Evolutionary conservation across 92 coral and sea anemone genomes (phyloP).

Genomic region (Plumapathes pennacea): DNA sequence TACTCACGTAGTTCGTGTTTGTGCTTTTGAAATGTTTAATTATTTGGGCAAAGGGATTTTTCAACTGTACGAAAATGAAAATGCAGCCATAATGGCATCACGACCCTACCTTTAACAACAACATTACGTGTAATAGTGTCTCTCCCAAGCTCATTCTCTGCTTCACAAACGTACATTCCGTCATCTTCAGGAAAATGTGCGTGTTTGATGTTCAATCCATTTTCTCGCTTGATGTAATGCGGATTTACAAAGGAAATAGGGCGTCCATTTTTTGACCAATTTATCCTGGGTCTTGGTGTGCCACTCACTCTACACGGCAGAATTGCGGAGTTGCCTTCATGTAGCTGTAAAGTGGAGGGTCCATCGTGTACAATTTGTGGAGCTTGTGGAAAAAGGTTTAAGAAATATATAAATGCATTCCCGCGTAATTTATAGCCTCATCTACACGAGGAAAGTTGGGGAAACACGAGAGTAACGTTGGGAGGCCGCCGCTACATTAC

Average conservation of each 20-base stretch:
- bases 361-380: too few relatives aligned
- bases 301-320: slow-evolving; percentile 11
- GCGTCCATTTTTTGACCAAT: slow-evolving; percentile 24
- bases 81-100: too few relatives aligned
- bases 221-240: background rate
- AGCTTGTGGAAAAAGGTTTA: too few relatives aligned
- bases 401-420: too few relatives aligned
- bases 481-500: too few relatives aligned
- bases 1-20: too few relatives aligned
- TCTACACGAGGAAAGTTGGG: too few relatives aligned
- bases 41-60: too few relatives aligned
- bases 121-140: slow-evolving; percentile 3
- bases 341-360: too few relatives aligned
- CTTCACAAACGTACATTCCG: slow-evolving; percentile 15
- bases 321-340: background rate
- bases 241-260: slow-evolving; percentile 4
- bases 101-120: slow-evolving; percentile 7
- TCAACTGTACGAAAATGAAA: background rate
- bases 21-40: too few relatives aligned
- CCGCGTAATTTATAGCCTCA: too few relatives aligned
- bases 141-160: slow-evolving; percentile 9
- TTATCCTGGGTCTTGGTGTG: slow-evolving; percentile 12
- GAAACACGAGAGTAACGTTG: too few relatives aligned
- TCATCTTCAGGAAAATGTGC: slow-evolving; percentile 8
- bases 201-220: slow-evolving; percentile 1